Base-by-base conservation (phyloP, 2,888 invertebrate genomes). In the Mesorhabditis belari region DNA sequence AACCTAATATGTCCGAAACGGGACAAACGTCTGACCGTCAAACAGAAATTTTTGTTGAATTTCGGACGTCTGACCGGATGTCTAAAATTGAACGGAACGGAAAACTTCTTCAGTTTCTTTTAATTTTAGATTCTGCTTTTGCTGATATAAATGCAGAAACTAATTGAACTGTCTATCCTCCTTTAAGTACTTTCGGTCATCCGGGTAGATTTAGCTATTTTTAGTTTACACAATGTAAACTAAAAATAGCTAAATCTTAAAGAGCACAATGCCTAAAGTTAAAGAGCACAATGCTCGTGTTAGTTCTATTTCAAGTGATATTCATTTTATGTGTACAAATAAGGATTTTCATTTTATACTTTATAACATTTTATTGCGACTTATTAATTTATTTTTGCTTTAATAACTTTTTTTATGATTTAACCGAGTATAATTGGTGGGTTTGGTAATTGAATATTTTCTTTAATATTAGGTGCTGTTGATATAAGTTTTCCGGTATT, bases 321-420 rank as follows among this genome's bases (percentile, higher is more conserved):
- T 90, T 82, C 89, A 90, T 84, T 90, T 90, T 85, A 88, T 89
- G 83, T 86, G 87, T 0, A 89, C 89, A 63, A 86, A 88, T 80
- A 85, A 88, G 81, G 89, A 89, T 84, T 88, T 88, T 84, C 87
- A 87, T 80, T 82, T 86, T 53, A 81, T 83, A 83, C 83, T 2
- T 83, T 87, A 77, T 87, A 88, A 72, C 87, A 86, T 83, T 85
- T 88, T 80, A 86, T 88, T 24, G 81, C 90, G 84, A 89, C 90
- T 86, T 85, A 87, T 2, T 89, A 89, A 86, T 86, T 88, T 25
- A 87, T 90, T 5, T 83, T 85, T 75, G 85, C 88, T 81, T 88
- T 88, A 4, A 86, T 87, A 1, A 77, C 88, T 70, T 69, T 90
- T 70, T 72, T 90, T 67, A 69, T 89, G 26, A 63, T 89, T 67